phyloP scores from a whole-genome alignment of 1,140 invertebrate genomes.

The Penaeus japonicus region DNA sequence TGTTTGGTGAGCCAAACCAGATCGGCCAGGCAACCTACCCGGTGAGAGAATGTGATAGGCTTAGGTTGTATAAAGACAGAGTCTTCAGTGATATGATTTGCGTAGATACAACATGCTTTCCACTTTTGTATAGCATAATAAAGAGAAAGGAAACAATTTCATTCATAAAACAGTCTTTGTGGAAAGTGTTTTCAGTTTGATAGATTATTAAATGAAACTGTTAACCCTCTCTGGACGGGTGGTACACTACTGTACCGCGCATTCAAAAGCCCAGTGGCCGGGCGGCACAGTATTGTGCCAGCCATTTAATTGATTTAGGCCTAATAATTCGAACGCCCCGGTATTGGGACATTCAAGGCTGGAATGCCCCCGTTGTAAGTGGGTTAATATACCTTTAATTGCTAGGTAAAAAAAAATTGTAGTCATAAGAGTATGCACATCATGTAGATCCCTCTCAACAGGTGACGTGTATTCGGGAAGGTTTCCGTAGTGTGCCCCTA shows the following conservation, averaged over 20 bases:
- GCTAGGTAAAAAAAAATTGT: too few relatives aligned
- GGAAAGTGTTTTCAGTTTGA: slow-evolving; percentile 40
- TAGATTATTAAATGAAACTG: too few relatives aligned
- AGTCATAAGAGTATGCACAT: neutral
- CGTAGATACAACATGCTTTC: neutral
- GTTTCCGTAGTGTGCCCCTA: slow-evolving; percentile 89
- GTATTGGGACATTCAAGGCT: too few relatives aligned
- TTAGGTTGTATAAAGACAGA: neutral
- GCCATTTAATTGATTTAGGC: too few relatives aligned
- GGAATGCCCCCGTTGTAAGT: too few relatives aligned
- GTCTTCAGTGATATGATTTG: neutral
- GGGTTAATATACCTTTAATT: too few relatives aligned
- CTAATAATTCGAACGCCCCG: too few relatives aligned
- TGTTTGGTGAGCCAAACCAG: slow-evolving; percentile 97
- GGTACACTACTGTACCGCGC: too few relatives aligned
- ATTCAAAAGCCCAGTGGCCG: too few relatives aligned
- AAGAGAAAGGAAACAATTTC: too few relatives aligned
- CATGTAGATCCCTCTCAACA: slow-evolving; percentile 80
- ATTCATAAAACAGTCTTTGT: neutral
- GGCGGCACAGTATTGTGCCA: too few relatives aligned
- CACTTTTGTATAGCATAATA: neutral
- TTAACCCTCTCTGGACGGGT: too few relatives aligned
- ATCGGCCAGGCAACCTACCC: slow-evolving; percentile 96
- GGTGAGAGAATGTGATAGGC: slow-evolving; percentile 65
- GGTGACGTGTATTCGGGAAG: slow-evolving; percentile 70